Conservation (phyloP, 2,113 vertebrate species). For the Acinonyx jubatus region DNA sequence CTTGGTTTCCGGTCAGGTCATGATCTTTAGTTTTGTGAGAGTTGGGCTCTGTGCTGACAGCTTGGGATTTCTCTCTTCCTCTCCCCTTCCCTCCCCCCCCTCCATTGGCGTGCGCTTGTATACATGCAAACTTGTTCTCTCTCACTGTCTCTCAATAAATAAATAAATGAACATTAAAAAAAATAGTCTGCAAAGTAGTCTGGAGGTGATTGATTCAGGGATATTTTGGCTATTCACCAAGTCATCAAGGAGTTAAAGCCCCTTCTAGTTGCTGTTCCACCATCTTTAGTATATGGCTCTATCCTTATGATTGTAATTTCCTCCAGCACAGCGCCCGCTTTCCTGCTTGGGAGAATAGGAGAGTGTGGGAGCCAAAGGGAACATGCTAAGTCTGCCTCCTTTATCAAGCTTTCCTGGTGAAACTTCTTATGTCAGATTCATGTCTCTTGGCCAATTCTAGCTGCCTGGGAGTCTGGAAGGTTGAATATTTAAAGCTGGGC, state of each 20-base stretch:
- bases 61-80: too few species aligned
- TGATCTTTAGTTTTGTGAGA: too few species aligned
- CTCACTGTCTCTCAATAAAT: too few species aligned
- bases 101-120: accelerated
- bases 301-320: not conserved
- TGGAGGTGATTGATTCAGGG: not conserved
- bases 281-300: not conserved
- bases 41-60: too few species aligned
- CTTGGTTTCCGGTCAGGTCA: too few species aligned
- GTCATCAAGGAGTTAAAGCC: not conserved
- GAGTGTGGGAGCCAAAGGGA: not conserved
- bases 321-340: not conserved
- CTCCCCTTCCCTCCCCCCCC: too few species aligned
- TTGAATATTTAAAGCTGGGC: not conserved
- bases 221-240: not conserved
- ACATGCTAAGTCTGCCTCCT: not conserved
- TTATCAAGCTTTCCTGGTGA: not conserved
- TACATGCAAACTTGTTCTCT: too few species aligned
- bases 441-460: not conserved
- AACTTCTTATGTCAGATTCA: not conserved
- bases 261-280: not conserved
- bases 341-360: not conserved
- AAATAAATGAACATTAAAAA: too few species aligned
- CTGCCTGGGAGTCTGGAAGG: not conserved
- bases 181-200: not conserved